phyloP scores from a whole-genome alignment of 2,113 vertebrate genomes.

The Tyrannus savana region DNA sequence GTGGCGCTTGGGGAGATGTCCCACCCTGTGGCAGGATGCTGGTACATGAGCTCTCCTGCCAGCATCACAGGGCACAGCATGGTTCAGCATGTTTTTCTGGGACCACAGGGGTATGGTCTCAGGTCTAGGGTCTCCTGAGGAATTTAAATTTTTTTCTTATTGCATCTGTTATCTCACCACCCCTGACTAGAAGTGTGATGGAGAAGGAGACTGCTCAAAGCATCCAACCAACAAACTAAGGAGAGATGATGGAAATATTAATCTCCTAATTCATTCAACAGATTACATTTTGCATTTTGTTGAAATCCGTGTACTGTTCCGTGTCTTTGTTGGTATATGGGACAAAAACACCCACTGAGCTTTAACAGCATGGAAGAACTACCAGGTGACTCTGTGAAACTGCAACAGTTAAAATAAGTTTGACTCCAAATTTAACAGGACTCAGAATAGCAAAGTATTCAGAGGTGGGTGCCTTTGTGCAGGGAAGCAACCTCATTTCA shows the following conservation, averaged over 20 bases:
- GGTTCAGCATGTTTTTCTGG: not conserved
- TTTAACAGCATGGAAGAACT: not conserved
- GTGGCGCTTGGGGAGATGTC: not conserved
- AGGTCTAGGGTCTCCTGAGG: not conserved
- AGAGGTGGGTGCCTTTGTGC: not conserved
- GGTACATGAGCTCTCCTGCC: not conserved
- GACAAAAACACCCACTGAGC: not conserved
- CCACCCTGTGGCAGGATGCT: not conserved
- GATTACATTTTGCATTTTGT: not conserved
- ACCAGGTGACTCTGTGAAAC: not conserved
- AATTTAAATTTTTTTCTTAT: not conserved
- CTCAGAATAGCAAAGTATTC: not conserved
- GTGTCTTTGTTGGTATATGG: not conserved
- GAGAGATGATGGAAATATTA: not conserved
- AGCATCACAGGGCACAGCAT: not conserved
- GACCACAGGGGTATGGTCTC: too few relatives aligned
- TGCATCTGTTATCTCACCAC: not conserved
- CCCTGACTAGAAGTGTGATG: not conserved
- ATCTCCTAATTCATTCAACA: not conserved
- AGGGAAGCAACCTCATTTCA: not conserved
- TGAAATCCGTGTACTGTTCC: not conserved
- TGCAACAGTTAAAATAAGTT: not conserved
- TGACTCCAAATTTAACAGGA: not conserved
- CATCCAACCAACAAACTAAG: accelerated
- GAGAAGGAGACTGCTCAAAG: not conserved